A percentile compares a stretch with the other conserved stretches of the same genome.
Evolutionary conservation across 23 tunicate genomes (phyloP).

Genomic region (Corella eumyota): DNA sequence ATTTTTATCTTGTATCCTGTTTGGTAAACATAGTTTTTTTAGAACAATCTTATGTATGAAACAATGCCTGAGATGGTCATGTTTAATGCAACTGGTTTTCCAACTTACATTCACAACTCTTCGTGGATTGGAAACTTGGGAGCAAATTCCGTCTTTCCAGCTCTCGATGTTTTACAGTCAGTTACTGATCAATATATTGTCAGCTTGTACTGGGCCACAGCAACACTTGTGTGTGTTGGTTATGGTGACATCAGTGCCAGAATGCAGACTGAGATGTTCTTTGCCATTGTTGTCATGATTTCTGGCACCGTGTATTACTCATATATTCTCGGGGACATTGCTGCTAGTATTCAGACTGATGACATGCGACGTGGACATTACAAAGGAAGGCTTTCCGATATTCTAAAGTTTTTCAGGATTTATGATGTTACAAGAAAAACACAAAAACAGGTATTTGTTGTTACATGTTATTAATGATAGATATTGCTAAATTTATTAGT

Average conservation of each 20-base stretch:
- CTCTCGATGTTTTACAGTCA: conserved; percentile 10
- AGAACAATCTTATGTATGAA: conserved; percentile 4
- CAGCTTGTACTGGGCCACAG: conserved; percentile 32
- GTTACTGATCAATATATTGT: conserved; percentile 23
- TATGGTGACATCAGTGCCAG: conserved; percentile 25
- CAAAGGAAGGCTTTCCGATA: conserved; percentile 14
- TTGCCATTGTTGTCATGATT: conserved; percentile 7
- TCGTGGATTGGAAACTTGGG: conserved; percentile 23
- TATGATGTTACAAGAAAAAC: conserved; percentile 22
- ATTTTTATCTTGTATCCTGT: no score
- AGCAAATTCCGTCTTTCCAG: not conserved
- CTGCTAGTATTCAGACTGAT: conserved; percentile 44
- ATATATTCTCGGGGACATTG: conserved; percentile 21
- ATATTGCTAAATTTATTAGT: no score
- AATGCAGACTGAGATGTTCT: conserved; percentile 11
- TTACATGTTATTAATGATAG: no score
- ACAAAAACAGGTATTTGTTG: conserved; percentile 16
- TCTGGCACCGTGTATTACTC: conserved; percentile 27
- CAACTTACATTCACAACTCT: conserved; percentile 2
- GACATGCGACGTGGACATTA: conserved; percentile 18
- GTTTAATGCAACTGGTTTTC: conserved; percentile 7
- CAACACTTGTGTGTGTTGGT: conserved; percentile 36
- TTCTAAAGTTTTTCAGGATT: conserved; percentile 22
- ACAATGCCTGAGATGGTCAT: conserved; percentile 3
- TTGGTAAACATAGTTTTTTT: conserved; percentile 3